phyloP scores from a whole-genome alignment of 2,113 vertebrate species.

The Eulemur macaco region DNA sequence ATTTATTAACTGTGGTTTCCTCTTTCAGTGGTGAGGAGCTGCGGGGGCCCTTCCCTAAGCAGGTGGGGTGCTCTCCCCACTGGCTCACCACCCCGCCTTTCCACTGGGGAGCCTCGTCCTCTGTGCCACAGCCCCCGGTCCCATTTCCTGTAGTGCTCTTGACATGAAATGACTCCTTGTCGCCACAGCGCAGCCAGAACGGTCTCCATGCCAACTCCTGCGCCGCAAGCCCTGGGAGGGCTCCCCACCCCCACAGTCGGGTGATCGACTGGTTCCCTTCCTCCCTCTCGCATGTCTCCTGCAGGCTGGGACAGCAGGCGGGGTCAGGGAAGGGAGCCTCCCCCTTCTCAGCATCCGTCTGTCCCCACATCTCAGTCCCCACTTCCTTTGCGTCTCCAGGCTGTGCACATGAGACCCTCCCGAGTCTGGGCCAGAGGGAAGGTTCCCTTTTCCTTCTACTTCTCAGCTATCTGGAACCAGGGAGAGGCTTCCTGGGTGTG shows the following conservation, averaged over 20 bases:
- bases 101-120: accelerated
- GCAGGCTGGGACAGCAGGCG: background rate
- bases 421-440: too few species aligned
- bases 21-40: accelerated
- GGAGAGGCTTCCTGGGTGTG: background rate
- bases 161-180: background rate
- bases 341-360: background rate
- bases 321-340: background rate
- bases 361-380: background rate
- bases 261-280: background rate
- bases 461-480: background rate
- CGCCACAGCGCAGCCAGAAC: background rate
- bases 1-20: background rate
- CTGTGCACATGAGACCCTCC: accelerated
- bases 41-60: background rate
- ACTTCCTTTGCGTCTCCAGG: background rate
- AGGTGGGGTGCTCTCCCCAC: accelerated
- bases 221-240: background rate
- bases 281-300: background rate
- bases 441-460: background rate
- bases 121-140: background rate
- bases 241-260: background rate
- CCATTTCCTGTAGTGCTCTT: background rate
- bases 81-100: accelerated
- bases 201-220: background rate